phyloP scores from a whole-genome alignment of 2,888 invertebrate genomes.

The Apamea crenata region DNA sequence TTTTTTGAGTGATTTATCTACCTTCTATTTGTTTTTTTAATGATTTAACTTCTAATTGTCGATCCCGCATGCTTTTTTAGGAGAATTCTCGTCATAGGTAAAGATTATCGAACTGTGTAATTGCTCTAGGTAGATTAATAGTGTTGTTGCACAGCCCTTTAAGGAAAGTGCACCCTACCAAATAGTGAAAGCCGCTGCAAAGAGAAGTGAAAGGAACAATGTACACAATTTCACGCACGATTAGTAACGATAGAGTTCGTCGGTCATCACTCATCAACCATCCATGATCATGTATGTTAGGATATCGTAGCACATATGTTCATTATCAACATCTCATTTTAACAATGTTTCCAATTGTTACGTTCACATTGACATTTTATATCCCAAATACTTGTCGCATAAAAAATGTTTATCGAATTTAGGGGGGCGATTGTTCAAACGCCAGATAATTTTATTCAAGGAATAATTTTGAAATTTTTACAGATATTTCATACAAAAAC shows the following conservation, averaged over 20 bases:
- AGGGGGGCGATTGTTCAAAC: too few species aligned
- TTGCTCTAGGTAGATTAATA: neutral
- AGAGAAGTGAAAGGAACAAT: neutral
- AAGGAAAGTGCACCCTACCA: neutral
- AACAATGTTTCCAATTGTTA: neutral
- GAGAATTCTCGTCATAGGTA: neutral
- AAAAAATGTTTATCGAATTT: conserved; percentile 59
- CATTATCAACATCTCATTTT: neutral
- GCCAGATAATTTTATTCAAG: too few species aligned
- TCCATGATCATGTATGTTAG: neutral
- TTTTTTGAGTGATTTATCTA: conserved; percentile 12
- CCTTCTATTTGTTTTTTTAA: conserved; percentile 6
- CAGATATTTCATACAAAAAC: too few species aligned
- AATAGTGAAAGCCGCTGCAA: conserved; percentile 6
- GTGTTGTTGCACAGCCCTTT: neutral
- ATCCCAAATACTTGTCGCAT: conserved; percentile 21
- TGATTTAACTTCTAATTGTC: neutral
- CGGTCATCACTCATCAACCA: neutral
- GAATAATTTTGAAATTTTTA: too few species aligned
- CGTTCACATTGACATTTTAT: neutral
- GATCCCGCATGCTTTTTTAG: too few species aligned
- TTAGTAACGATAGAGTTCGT: neutral
- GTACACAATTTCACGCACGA: conserved; percentile 15
- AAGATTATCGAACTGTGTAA: neutral
- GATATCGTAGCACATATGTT: neutral